Evolutionary conservation across 2,797 vertebrate genomes (phyloP).

Genomic region (Pempheris klunzingeri): DNA sequence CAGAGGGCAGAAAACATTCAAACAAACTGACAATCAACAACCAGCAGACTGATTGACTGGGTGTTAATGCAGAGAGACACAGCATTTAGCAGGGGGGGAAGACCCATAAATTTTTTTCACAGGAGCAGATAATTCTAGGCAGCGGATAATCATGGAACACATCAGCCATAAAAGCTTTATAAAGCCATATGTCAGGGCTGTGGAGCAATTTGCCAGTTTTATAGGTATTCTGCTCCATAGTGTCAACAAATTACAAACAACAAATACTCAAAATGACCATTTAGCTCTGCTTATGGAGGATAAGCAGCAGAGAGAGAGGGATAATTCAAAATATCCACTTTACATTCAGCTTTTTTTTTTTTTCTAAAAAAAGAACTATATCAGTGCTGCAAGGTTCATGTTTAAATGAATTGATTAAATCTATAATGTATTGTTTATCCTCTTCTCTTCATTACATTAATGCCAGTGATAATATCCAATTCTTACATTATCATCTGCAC

Average conservation of each 20-base stretch:
- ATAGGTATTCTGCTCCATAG: neutral
- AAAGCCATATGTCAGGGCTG: neutral
- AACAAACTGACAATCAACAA: neutral
- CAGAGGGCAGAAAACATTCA: conserved; percentile 32
- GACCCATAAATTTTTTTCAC: neutral
- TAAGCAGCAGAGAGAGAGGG: too few relatives aligned
- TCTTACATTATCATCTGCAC: neutral
- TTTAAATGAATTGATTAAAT: neutral
- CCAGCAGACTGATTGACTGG: neutral
- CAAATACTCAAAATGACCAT: neutral
- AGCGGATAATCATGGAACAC: too few relatives aligned
- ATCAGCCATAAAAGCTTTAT: neutral
- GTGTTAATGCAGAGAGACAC: neutral
- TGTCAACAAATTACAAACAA: neutral
- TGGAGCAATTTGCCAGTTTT: neutral
- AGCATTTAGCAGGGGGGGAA: neutral
- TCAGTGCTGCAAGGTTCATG: neutral
- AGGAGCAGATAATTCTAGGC: too few relatives aligned
- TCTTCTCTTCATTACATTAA: conserved; percentile 4
- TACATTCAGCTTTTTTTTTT: too few relatives aligned
- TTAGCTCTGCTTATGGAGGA: neutral
- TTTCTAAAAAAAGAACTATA: neutral
- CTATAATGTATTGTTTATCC: neutral
- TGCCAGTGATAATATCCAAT: neutral
- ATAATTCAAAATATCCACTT: too few relatives aligned